A percentile compares a stretch with the other conserved stretches of the same genome.
Conservation (phyloP, 2,888 invertebrate genomes). For the Neoaliturus tenellus region DNA sequence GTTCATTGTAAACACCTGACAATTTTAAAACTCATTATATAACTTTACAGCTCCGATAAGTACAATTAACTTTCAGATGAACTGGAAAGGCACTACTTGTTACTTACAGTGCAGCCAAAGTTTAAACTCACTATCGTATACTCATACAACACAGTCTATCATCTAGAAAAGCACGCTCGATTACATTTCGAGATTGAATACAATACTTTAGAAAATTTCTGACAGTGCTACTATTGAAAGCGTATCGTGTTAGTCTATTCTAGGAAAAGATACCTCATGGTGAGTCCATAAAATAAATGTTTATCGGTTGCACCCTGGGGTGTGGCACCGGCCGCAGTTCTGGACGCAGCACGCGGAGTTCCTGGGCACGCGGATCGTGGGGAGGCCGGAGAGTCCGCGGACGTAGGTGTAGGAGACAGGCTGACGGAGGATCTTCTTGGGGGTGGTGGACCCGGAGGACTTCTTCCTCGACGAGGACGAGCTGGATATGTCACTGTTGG, state of each 20-base stretch:
- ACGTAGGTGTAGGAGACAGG: slow-evolving; percentile 89
- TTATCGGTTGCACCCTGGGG: slow-evolving; percentile 30
- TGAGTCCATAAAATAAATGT: background rate
- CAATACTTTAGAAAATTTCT: slow-evolving; percentile 8
- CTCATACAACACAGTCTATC: slow-evolving; percentile 30
- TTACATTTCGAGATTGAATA: background rate
- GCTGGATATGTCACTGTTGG: slow-evolving; percentile 68
- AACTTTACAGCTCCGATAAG: background rate
- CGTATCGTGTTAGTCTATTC: slow-evolving; percentile 10
- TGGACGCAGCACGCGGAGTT: slow-evolving; percentile 1
- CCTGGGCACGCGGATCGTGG: slow-evolving; percentile 86
- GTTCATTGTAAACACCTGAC: too few species aligned
- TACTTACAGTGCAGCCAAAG: background rate
- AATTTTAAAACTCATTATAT: too few species aligned
- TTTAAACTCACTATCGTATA: slow-evolving; percentile 15
- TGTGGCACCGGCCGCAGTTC: slow-evolving; percentile 13
- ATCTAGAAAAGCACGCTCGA: slow-evolving; percentile 27
- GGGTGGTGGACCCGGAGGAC: slow-evolving; percentile 73
- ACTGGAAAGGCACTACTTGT: slow-evolving; percentile 32
- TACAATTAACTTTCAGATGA: background rate
- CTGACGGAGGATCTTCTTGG: slow-evolving; percentile 85
- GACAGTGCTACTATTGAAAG: slow-evolving; percentile 13
- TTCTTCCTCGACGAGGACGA: slow-evolving; percentile 41
- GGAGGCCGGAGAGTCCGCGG: slow-evolving; percentile 86
- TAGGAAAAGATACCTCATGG: background rate